phyloP scores from a whole-genome alignment of 2,113 vertebrate species.

The Nanorana parkeri region DNA sequence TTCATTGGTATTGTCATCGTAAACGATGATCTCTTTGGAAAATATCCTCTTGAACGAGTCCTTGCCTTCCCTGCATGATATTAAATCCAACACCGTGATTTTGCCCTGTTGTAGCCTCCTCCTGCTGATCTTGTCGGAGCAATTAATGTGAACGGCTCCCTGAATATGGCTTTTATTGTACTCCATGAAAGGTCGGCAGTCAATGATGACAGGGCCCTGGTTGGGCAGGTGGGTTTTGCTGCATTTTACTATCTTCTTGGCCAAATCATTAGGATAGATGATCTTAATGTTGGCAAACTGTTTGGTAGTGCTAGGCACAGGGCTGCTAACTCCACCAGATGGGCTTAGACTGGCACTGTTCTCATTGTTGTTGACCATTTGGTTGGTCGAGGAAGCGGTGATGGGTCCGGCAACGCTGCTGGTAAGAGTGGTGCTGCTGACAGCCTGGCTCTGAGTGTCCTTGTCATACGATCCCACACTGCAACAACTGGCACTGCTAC shows the following conservation, averaged over 20 bases:
- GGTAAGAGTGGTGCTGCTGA: slow-evolving; percentile 77
- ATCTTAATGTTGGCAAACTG: slow-evolving; percentile 81
- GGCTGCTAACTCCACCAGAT: slow-evolving; percentile 76
- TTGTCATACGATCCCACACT: slow-evolving; percentile 96
- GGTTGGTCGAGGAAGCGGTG: slow-evolving; percentile 74
- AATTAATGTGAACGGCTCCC: slow-evolving; percentile 97
- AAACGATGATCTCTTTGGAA: slow-evolving; percentile 98
- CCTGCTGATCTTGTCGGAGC: slow-evolving; percentile 97
- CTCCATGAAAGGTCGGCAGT: slow-evolving; percentile 97
- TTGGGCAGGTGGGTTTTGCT: slow-evolving; percentile 87
- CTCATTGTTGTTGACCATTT: slow-evolving; percentile 87
- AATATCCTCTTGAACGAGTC: slow-evolving; percentile 98
- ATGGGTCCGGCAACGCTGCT: slow-evolving; percentile 74
- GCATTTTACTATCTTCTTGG: slow-evolving; percentile 92
- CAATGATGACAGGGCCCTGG: slow-evolving; percentile 92
- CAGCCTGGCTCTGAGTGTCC: slow-evolving; percentile 86
- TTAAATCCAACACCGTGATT: slow-evolving; percentile 96
- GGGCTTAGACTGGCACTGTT: slow-evolving; percentile 79
- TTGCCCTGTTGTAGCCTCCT: slow-evolving; percentile 96
- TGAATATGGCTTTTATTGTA: slow-evolving; percentile 98
- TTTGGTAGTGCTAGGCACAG: slow-evolving; percentile 74
- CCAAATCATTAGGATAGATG: slow-evolving; percentile 93
- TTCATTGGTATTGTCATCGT: slow-evolving; percentile 94
- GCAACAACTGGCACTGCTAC: slow-evolving; percentile 98
- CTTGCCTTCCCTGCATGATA: slow-evolving; percentile 93